Conservation (phyloP, 2,888 invertebrate genomes). For the Chelonus formosanus region DNA sequence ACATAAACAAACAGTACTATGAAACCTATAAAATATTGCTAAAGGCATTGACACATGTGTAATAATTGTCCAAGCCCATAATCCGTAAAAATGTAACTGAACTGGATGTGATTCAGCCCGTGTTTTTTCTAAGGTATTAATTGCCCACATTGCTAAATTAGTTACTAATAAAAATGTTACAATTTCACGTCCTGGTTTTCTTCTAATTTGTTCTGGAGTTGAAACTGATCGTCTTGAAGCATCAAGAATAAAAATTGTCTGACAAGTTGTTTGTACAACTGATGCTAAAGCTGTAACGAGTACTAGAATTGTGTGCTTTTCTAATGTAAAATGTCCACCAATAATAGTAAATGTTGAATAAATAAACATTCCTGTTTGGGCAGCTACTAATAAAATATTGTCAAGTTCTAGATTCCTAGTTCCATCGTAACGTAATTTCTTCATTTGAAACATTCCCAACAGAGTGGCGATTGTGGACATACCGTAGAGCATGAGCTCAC, state of each 20-base stretch:
- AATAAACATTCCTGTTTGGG: conserved; percentile 93
- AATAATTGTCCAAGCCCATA: conserved; percentile 96
- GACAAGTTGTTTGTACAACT: conserved; percentile 87
- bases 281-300: conserved; percentile 85
- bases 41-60: conserved; percentile 92
- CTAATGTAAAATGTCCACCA: conserved; percentile 87
- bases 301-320: conserved; percentile 82
- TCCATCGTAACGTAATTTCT: conserved; percentile 85
- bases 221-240: conserved; percentile 86
- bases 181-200: conserved; percentile 92
- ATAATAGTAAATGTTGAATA: conserved; percentile 94
- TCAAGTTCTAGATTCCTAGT: conserved; percentile 84
- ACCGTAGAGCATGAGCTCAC: conserved; percentile 86
- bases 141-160: conserved; percentile 94
- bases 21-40: conserved; percentile 94
- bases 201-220: conserved; percentile 81
- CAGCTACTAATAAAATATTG: conserved; percentile 89
- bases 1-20: conserved; percentile 93
- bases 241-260: conserved; percentile 91
- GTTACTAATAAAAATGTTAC: conserved; percentile 91
- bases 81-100: conserved; percentile 89
- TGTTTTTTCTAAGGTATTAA: conserved; percentile 91
- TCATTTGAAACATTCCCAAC: conserved; percentile 87
- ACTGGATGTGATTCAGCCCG: conserved; percentile 91
- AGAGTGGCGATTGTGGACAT: conserved; percentile 87